Conservation (phyloP, 2,113 vertebrate species). For the Onychostruthus taczanowskii region DNA sequence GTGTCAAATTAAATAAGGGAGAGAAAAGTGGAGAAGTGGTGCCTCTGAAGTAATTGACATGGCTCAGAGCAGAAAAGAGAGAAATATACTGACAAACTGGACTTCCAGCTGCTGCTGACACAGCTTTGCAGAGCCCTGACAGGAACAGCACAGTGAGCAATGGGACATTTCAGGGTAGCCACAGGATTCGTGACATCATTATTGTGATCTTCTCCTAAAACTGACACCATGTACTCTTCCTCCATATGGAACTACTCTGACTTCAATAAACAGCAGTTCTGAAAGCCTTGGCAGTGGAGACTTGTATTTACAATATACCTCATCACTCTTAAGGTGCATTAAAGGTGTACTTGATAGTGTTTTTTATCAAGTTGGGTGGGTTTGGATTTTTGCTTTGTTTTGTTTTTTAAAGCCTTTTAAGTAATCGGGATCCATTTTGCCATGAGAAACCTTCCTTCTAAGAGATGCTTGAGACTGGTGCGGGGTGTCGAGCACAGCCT, state of each 20-base stretch:
- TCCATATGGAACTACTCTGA: background rate
- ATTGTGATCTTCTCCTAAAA: background rate
- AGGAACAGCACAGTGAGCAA: background rate
- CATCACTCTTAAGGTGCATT: background rate
- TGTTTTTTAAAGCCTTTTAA: background rate
- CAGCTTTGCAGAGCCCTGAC: background rate
- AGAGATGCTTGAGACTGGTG: accelerated
- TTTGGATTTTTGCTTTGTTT: background rate
- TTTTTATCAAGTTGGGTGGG: background rate
- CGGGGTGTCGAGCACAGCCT: accelerated
- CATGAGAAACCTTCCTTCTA: background rate
- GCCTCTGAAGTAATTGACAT: background rate
- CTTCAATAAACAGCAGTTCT: background rate
- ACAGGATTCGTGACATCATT: background rate
- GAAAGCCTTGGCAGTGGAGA: background rate
- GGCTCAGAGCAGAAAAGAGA: background rate
- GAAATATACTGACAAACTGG: accelerated
- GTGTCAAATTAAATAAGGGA: background rate
- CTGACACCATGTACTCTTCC: background rate
- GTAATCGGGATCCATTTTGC: background rate
- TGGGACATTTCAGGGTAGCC: accelerated
- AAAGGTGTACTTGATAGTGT: background rate
- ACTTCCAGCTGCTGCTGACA: background rate
- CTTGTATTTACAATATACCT: accelerated
- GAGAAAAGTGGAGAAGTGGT: background rate